Evolutionary conservation across 2,888 invertebrate genomes (phyloP).

Genomic region (Trichogramma dendrolimi): DNA sequence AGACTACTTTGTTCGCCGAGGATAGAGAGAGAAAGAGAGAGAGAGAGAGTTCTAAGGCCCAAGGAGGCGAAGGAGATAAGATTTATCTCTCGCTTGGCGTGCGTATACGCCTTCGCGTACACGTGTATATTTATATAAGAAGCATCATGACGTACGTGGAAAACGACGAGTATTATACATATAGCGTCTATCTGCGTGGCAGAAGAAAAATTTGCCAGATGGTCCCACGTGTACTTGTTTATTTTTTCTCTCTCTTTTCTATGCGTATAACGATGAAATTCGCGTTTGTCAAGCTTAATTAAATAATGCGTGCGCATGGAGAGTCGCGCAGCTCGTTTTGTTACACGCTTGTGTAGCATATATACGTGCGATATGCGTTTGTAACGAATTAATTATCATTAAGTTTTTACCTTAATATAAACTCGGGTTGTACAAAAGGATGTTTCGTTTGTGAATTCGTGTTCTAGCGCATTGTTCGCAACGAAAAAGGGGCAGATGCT

Average conservation of each 20-base stretch:
- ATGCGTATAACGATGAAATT: conserved; percentile 16
- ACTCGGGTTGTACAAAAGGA: too few relatives aligned
- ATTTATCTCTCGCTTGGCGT: conserved; percentile 24
- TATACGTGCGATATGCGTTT: background rate
- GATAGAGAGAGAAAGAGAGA: conserved; percentile 14
- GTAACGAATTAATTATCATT: conserved; percentile 28
- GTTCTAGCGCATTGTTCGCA: too few relatives aligned
- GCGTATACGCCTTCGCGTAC: too few relatives aligned
- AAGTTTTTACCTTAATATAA: conserved; percentile 11
- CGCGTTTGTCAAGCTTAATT: conserved; percentile 16
- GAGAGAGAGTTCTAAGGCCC: conserved; percentile 13
- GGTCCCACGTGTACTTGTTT: background rate
- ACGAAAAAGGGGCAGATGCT: too few relatives aligned
- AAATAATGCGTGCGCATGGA: conserved; percentile 16
- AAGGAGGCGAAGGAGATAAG: conserved; percentile 30
- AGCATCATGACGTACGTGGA: too few relatives aligned
- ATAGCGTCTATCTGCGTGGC: background rate
- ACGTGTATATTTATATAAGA: too few relatives aligned
- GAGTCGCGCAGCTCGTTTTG: conserved; percentile 18
- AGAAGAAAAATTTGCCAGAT: conserved; percentile 2
- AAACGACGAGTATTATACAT: too few relatives aligned
- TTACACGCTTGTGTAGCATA: background rate
- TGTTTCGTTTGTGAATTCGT: too few relatives aligned
- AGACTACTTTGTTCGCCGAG: conserved; percentile 36
- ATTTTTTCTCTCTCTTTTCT: background rate